Evolutionary conservation across 2,113 vertebrate genomes (phyloP).

Genomic region (Lasiurus cinereus): DNA sequence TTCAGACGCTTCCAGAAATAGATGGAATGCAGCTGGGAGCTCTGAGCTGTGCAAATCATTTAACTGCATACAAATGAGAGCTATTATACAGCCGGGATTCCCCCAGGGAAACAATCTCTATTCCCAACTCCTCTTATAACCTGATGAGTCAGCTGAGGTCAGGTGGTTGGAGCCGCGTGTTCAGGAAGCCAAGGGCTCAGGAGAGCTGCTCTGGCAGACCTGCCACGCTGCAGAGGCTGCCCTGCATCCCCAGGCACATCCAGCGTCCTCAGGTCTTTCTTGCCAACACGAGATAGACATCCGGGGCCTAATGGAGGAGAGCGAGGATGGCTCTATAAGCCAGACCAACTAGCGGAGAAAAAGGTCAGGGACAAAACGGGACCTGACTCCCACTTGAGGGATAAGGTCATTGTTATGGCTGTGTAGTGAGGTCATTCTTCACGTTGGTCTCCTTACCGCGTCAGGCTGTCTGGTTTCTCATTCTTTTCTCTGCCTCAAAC

Average conservation of each 20-base stretch:
- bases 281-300: background rate
- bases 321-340: background rate
- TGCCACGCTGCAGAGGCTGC: background rate
- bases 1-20: conserved; percentile 69
- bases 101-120: conserved; percentile 70
- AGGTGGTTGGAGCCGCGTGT: conserved; percentile 25
- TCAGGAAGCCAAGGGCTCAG: conserved; percentile 1
- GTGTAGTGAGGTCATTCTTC: background rate
- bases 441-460: background rate
- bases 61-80: conserved; percentile 74
- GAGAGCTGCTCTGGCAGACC: background rate
- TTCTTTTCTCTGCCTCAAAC: background rate
- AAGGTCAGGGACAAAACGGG: background rate
- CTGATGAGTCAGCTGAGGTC: conserved; percentile 73
- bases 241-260: background rate
- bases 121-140: conserved; percentile 62
- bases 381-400: background rate
- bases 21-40: conserved; percentile 66
- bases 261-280: background rate
- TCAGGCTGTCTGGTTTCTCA: background rate
- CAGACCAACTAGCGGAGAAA: background rate
- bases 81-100: conserved; percentile 67
- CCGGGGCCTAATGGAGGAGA: background rate
- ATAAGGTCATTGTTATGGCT: background rate
- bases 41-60: conserved; percentile 64